Conservation (phyloP, 2,797 vertebrate species). For the Gymnocypris eckloni region DNA sequence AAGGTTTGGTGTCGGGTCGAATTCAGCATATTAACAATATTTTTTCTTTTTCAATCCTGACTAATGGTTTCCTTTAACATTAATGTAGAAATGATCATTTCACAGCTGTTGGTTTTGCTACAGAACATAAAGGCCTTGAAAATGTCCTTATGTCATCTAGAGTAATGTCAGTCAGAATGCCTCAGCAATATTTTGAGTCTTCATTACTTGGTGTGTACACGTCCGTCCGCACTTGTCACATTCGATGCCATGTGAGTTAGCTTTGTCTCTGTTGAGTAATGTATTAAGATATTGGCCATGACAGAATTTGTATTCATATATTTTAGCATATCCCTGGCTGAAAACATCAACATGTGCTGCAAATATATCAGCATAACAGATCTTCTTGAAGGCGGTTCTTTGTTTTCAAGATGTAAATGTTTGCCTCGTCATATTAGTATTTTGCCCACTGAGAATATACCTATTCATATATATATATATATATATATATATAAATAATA, state of each 20-base stretch:
- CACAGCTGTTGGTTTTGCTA: not conserved
- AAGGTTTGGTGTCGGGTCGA: slow-evolving; percentile 11
- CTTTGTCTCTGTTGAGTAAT: slow-evolving; percentile 60
- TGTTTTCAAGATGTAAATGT: not conserved
- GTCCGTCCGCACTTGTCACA: slow-evolving; percentile 55
- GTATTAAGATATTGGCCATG: slow-evolving; percentile 57
- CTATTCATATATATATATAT: too few species aligned
- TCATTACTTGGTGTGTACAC: slow-evolving; percentile 41
- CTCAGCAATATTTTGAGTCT: slow-evolving; percentile 33
- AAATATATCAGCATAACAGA: slow-evolving; percentile 38
- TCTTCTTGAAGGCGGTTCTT: slow-evolving; percentile 2
- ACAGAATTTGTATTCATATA: slow-evolving; percentile 53
- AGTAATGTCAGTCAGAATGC: slow-evolving; percentile 25
- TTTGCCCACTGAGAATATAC: not conserved
- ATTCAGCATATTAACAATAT: slow-evolving; percentile 10
- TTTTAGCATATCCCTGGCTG: slow-evolving; percentile 49
- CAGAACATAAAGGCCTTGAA: not conserved
- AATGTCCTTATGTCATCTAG: slow-evolving; percentile 24
- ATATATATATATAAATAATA: not conserved
- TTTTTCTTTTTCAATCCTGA: not conserved
- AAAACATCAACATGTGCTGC: slow-evolving; percentile 40
- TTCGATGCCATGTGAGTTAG: slow-evolving; percentile 40
- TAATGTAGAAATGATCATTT: not conserved
- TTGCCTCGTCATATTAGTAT: not conserved
- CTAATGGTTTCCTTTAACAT: slow-evolving; percentile 29